phyloP scores from a whole-genome alignment of 35 echinoderm and acorn worm genomes.

The Patiria miniata region DNA sequence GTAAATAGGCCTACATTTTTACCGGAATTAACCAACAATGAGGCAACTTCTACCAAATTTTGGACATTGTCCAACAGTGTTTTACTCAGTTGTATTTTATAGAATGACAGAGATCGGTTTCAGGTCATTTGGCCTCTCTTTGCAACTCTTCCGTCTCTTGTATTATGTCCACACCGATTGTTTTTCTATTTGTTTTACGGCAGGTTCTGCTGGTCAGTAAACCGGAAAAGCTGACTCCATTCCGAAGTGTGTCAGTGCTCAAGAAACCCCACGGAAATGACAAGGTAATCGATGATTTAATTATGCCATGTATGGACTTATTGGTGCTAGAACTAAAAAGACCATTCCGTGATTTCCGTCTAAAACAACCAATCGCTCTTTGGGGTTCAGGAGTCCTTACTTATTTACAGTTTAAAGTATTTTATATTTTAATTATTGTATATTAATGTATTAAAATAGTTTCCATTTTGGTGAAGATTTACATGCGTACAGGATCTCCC shows the following conservation, averaged over 20 bases:
- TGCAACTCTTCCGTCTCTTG: too few relatives aligned
- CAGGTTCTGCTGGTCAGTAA: slow-evolving; percentile 45
- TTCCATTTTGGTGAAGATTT: too few relatives aligned
- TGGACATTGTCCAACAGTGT: too few relatives aligned
- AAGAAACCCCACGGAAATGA: slow-evolving; percentile 46
- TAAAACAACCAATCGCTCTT: background rate
- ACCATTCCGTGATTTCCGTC: background rate
- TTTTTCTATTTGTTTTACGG: background rate
- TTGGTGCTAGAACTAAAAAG: background rate
- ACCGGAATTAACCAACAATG: too few relatives aligned
- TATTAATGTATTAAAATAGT: too few relatives aligned
- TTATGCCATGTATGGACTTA: background rate
- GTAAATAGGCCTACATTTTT: too few relatives aligned
- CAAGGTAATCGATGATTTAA: slow-evolving; percentile 1
- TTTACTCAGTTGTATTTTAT: too few relatives aligned
- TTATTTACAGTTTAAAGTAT: background rate
- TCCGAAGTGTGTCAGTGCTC: slow-evolving; percentile 14
- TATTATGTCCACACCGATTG: background rate
- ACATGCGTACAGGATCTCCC: too few relatives aligned
- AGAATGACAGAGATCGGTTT: too few relatives aligned
- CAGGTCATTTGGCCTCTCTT: too few relatives aligned
- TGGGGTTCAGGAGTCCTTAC: background rate
- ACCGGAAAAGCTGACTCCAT: slow-evolving; percentile 9
- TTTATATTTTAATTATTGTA: background rate
- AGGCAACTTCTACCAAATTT: too few relatives aligned